phyloP scores from a whole-genome alignment of 2,797 vertebrate species.

The Lindbergichthys nudifrons region DNA sequence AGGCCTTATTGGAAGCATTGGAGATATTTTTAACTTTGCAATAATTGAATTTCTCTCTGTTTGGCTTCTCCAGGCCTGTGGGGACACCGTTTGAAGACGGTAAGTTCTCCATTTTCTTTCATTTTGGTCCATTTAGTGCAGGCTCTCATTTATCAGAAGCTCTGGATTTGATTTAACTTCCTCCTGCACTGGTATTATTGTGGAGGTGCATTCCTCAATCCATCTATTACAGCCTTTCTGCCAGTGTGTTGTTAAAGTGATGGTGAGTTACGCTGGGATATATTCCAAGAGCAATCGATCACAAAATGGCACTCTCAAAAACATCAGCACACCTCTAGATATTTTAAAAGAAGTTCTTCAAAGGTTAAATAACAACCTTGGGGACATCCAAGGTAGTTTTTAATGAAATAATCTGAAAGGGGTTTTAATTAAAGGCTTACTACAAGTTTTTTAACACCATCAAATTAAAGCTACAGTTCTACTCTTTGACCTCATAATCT shows the following conservation, averaged over 20 bases:
- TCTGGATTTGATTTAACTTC: conserved; percentile 18
- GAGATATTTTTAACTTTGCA: conserved; percentile 13
- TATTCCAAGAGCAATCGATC: neutral
- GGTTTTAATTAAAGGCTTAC: neutral
- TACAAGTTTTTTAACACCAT: too few relatives aligned
- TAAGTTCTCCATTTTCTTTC: conserved; percentile 80
- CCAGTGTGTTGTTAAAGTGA: conserved; percentile 5
- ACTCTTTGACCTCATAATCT: neutral
- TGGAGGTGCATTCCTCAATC: conserved; percentile 5
- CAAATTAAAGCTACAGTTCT: neutral
- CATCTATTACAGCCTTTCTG: neutral
- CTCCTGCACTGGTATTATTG: conserved; percentile 2
- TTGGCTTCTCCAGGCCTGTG: conserved; percentile 90
- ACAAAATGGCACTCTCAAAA: conserved; percentile 1
- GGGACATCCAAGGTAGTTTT: neutral
- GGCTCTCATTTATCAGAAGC: conserved; percentile 18
- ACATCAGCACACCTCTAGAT: neutral
- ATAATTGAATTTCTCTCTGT: conserved; percentile 17
- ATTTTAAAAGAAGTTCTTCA: neutral
- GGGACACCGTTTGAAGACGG: conserved; percentile 99
- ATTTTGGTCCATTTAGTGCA: conserved; percentile 14
- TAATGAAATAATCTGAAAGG: neutral
- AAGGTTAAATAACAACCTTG: neutral
- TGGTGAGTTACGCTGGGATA: neutral
- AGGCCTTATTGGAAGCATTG: conserved; percentile 8